Percentiles rank a stretch among this genome's conserved stretches.
phyloP scores from a whole-genome alignment of 2,797 vertebrate genomes.

The Fistularia commersonii region DNA sequence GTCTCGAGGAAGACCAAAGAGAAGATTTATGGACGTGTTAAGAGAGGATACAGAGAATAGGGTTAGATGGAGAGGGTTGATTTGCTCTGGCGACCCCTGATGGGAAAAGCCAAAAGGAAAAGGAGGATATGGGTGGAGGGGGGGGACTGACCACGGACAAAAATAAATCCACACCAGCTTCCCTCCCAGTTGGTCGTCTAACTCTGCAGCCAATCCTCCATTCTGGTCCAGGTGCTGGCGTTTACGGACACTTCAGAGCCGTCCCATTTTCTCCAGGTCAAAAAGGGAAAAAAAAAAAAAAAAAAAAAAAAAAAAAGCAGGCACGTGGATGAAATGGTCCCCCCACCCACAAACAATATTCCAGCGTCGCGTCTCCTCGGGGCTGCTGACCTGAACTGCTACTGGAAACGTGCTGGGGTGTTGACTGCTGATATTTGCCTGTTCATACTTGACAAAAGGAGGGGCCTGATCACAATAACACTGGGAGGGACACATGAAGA shows the following conservation, averaged over 20 bases:
- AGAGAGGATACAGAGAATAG: too few species aligned
- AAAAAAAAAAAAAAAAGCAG: too few species aligned
- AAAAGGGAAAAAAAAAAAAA: slow-evolving; percentile 2
- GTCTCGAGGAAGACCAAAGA: too few species aligned
- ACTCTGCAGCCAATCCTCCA: too few species aligned
- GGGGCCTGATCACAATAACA: slow-evolving; percentile 38
- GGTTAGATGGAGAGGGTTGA: too few species aligned
- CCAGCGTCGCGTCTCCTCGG: slow-evolving; percentile 8
- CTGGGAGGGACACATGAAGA: slow-evolving; percentile 26
- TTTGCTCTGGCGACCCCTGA: too few species aligned
- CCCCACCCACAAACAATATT: slow-evolving; percentile 7
- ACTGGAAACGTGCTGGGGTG: slow-evolving; percentile 44
- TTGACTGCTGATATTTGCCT: slow-evolving; percentile 60
- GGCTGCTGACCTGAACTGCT: slow-evolving; percentile 17
- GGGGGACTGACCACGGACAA: slow-evolving; percentile 1
- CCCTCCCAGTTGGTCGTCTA: slow-evolving; percentile 4
- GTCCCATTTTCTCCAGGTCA: slow-evolving; percentile 8
- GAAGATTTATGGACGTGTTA: too few species aligned
- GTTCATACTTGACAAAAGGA: slow-evolving; percentile 74
- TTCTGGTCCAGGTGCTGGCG: too few species aligned
- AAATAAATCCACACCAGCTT: slow-evolving; percentile 23
- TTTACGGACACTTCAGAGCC: too few species aligned
- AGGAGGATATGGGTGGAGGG: slow-evolving; percentile 3
- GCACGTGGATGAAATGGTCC: too few species aligned
- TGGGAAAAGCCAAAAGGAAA: too few species aligned